phyloP scores from a whole-genome alignment of 2,113 vertebrate genomes.

The Pygoscelis adeliae region DNA sequence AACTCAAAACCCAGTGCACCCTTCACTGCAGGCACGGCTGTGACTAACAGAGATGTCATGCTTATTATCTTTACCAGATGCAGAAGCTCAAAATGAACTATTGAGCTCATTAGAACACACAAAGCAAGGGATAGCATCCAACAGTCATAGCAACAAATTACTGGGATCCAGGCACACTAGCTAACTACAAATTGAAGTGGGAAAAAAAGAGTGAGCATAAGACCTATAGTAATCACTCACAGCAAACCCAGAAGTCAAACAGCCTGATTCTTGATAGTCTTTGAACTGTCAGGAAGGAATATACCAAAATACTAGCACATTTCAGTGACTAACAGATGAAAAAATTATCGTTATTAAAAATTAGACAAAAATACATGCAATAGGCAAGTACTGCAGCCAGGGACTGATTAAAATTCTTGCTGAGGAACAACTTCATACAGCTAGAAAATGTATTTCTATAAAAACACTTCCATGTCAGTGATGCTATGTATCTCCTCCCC shows the following conservation, averaged over 20 bases:
- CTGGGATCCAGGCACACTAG: conserved; percentile 6
- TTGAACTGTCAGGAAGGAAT: not conserved
- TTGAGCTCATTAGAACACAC: conserved; percentile 62
- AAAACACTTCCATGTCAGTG: not conserved
- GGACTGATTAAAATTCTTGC: not conserved
- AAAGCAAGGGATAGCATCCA: conserved; percentile 46
- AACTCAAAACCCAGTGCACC: conserved; percentile 9
- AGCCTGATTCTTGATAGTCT: not conserved
- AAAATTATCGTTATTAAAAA: not conserved
- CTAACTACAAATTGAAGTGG: conserved; percentile 30
- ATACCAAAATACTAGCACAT: not conserved
- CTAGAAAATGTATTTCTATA: not conserved
- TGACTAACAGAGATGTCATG: conserved; percentile 61
- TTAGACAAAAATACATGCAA: not conserved
- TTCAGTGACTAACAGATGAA: not conserved
- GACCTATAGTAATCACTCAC: not conserved
- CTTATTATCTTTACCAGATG: conserved; percentile 69
- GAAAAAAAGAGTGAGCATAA: not conserved
- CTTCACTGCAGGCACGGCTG: conserved; percentile 44
- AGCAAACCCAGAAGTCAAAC: not conserved
- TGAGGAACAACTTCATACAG: not conserved
- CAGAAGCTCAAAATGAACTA: conserved; percentile 42
- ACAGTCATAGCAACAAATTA: conserved; percentile 60
- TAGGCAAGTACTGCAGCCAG: not conserved
- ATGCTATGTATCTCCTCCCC: not conserved